Base-by-base conservation (phyloP, 2,797 vertebrate species). In the Chelonia mydas region DNA sequence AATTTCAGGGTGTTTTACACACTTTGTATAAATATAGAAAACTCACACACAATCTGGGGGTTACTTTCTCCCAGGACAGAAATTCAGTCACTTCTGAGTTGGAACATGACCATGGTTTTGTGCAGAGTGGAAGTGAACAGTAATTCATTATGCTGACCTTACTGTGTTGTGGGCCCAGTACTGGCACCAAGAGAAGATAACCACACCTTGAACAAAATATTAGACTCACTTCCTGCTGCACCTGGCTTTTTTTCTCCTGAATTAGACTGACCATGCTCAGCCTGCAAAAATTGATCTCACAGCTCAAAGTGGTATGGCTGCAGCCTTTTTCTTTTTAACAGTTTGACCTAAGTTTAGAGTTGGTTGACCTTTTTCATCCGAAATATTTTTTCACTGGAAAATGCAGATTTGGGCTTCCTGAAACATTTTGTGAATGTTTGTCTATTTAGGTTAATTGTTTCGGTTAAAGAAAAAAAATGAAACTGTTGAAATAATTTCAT, bases 11-110 rank as follows among this genome's bases (percentile, higher is more conserved):
- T 95, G 55, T 90, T 90, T 78, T 87, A 54, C 47, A 53, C 57
- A 84, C 61, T 72, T 95, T 91, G 89, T 51, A 77, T 53, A 91
- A 94, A 81, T 27, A 11, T 37, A 91, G 94, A 91, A 91, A 45
- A 37, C 17, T 5, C 31, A 15, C 61, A 0, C n/a, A 27, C 3
- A 1, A 28, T 7, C 3, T 11, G 86, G 79, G 90, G 86, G 83
- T 90, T 49, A 17, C 19, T 89, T 17, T 81, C 86, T 91, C 78
- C 37, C 23, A 68, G 12, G 92, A 89, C 50, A 84, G 81, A 96
- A 93, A n/a, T 7, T 16, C 17, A 90, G 53, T 83, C 92, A 90
- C 68, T 74, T 93, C 0, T 86, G 65, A 93, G 45, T 96, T 77
- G 84, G 53, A 90, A n/a, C 54, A 90, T 78, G 74, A 87, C 15